phyloP scores from a whole-genome alignment of 2,113 vertebrate genomes.

The Hemiscyllium ocellatum region DNA sequence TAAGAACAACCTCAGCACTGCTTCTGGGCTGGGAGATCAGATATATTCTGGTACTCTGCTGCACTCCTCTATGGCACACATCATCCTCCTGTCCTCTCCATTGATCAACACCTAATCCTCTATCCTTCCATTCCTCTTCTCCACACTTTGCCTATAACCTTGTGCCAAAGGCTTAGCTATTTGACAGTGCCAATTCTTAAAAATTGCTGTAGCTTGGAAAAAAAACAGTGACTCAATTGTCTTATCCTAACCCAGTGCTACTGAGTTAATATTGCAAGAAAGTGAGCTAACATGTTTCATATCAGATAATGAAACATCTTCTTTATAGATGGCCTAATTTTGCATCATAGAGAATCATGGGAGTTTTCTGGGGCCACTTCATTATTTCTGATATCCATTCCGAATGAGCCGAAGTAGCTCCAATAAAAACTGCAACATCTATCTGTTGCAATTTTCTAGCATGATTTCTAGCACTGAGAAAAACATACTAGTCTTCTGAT shows the following conservation, averaged over 20 bases:
- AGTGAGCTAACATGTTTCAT: not conserved
- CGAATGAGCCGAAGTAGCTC: not conserved
- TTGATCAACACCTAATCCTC: not conserved
- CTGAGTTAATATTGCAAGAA: not conserved
- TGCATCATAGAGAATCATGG: not conserved
- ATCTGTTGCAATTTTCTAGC: no score
- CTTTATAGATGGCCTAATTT: not conserved
- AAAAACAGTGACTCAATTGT: not conserved
- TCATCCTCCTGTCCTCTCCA: not conserved
- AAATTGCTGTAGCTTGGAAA: no score
- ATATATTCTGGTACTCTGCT: not conserved
- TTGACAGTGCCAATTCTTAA: no score
- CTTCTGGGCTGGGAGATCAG: not conserved
- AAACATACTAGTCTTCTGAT: not conserved
- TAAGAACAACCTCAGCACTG: not conserved
- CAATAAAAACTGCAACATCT: not conserved
- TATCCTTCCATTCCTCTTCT: not conserved
- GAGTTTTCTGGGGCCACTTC: not conserved
- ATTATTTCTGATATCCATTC: not conserved
- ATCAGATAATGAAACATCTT: not conserved
- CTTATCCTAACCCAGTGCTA: not conserved
- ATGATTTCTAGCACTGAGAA: not conserved
- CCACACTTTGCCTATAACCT: not conserved
- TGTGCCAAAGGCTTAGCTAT: not conserved
- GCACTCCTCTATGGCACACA: not conserved